phyloP scores from a whole-genome alignment of 2,113 vertebrate species.

The Brachyhypopomus occidentalis region DNA sequence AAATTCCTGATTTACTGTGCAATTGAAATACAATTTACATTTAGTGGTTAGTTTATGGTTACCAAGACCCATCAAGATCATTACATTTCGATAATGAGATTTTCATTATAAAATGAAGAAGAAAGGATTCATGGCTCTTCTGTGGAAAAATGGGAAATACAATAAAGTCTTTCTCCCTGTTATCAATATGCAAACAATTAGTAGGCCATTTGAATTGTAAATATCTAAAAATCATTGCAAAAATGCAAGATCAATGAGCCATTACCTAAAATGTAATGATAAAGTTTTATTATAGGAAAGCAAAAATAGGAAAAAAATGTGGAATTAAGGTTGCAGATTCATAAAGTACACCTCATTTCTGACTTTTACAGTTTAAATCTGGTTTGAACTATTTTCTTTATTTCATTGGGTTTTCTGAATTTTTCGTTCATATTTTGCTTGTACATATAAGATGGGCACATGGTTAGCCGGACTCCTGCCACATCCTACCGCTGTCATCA shows the following conservation, averaged over 20 bases:
- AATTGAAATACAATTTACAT: slow-evolving; percentile 55
- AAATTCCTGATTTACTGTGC: slow-evolving; percentile 51
- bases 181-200: slow-evolving; percentile 31
- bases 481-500: slow-evolving; percentile 50
- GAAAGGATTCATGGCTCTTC: slow-evolving; percentile 33
- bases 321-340: too few species aligned
- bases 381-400: neutral
- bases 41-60: slow-evolving; percentile 56
- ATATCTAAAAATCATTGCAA: neutral
- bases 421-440: slow-evolving; percentile 9
- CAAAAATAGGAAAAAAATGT: slow-evolving; percentile 1
- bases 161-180: neutral
- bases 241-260: slow-evolving; percentile 24
- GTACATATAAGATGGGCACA: slow-evolving; percentile 5
- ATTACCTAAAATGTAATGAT: neutral
- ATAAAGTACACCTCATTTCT: neutral
- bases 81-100: slow-evolving; percentile 59
- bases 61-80: slow-evolving; percentile 34
- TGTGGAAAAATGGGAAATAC: slow-evolving; percentile 32
- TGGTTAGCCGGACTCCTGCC: slow-evolving; percentile 36
- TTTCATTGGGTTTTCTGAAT: neutral
- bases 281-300: neutral
- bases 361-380: neutral
- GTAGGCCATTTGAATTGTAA: neutral
- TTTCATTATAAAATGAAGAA: slow-evolving; percentile 56